Percentiles rank a stretch among this genome's conserved stretches.
phyloP scores from a whole-genome alignment of 2,797 vertebrate genomes.

The Anguilla obscura region DNA sequence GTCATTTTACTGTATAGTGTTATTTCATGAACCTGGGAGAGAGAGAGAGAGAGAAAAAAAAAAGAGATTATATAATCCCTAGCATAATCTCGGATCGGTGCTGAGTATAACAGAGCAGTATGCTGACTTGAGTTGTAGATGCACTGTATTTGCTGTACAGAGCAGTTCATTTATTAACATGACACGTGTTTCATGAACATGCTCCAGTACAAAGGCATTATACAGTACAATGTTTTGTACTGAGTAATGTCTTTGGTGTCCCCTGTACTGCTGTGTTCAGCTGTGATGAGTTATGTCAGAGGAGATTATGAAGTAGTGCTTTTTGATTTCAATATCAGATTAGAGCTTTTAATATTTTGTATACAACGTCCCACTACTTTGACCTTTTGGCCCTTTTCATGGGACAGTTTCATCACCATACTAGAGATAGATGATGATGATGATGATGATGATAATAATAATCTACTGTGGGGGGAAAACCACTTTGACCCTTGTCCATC shows the following conservation, averaged over 20 bases:
- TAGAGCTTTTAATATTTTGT: slow-evolving; percentile 70
- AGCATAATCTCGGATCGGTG: too few relatives aligned
- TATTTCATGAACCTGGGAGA: too few relatives aligned
- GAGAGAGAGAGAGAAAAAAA: too few relatives aligned
- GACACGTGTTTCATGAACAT: not conserved
- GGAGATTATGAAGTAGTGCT: slow-evolving; percentile 43
- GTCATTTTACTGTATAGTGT: too few relatives aligned
- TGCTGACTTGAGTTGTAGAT: not conserved
- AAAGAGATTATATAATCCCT: too few relatives aligned
- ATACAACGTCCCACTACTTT: slow-evolving; percentile 61
- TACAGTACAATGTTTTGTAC: not conserved
- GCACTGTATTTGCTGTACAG: not conserved
- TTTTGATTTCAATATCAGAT: slow-evolving; percentile 66
- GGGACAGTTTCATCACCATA: slow-evolving; percentile 53
- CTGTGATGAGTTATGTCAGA: slow-evolving; percentile 19
- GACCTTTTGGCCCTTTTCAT: slow-evolving; percentile 66
- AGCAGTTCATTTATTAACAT: not conserved
- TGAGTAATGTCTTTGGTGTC: not conserved
- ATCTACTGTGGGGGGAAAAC: not conserved
- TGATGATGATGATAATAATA: slow-evolving; percentile 10
- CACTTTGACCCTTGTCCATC: not conserved
- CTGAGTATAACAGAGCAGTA: too few relatives aligned
- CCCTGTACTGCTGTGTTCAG: slow-evolving; percentile 1
- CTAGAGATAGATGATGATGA: slow-evolving; percentile 26
- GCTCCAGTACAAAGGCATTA: not conserved